phyloP scores from a whole-genome alignment of 2,888 invertebrate genomes.

The Protodeltote pygarga region DNA sequence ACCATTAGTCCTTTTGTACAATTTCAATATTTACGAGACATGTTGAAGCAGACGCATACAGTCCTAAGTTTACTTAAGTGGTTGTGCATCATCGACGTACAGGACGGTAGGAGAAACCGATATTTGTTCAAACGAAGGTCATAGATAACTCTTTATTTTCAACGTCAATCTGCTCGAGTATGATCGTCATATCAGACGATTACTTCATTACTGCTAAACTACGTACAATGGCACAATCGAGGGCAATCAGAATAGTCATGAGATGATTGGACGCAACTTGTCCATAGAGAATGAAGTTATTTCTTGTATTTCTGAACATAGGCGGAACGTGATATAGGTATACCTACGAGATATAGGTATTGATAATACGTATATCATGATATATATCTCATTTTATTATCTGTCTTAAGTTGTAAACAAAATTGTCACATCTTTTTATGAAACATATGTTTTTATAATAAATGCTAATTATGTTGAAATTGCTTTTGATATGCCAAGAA shows the following conservation, averaged over 20 bases:
- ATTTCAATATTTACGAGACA: too few species aligned
- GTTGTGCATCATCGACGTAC: slow-evolving; percentile 11
- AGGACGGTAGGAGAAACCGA: slow-evolving; percentile 19
- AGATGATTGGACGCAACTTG: slow-evolving; percentile 27
- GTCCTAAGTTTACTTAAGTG: slow-evolving; percentile 30
- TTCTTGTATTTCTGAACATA: background rate
- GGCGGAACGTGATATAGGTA: too few species aligned
- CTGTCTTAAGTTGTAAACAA: too few species aligned
- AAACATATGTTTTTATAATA: too few species aligned
- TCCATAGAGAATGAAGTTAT: slow-evolving; percentile 4
- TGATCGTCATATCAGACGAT: slow-evolving; percentile 41
- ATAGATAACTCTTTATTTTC: slow-evolving; percentile 34
- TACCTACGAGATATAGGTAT: too few species aligned
- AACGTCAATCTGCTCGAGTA: slow-evolving; percentile 11
- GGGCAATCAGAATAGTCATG: slow-evolving; percentile 45
- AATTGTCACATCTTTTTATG: too few species aligned
- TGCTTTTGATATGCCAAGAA: too few species aligned
- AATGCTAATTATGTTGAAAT: too few species aligned
- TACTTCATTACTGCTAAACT: slow-evolving; percentile 58
- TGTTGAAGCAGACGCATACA: background rate
- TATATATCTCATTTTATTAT: too few species aligned
- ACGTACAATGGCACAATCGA: slow-evolving; percentile 48
- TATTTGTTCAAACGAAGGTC: slow-evolving; percentile 41
- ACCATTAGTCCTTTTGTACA: too few species aligned
- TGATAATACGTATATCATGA: too few species aligned